Evolutionary conservation across 1,140 invertebrate species (phyloP).

Genomic region (Samia ricini): DNA sequence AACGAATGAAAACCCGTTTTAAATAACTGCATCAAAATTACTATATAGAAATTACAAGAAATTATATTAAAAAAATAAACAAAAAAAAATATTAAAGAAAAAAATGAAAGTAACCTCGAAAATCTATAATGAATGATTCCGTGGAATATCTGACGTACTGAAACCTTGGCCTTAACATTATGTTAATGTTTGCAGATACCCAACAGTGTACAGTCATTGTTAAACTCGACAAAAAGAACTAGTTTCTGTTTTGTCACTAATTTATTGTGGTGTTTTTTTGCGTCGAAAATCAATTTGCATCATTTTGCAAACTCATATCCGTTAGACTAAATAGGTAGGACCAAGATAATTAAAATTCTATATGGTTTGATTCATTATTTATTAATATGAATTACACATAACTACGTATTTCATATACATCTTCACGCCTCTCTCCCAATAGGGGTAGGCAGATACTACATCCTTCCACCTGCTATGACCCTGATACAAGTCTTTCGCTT

Average conservation of each 20-base stretch:
- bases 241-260: background rate
- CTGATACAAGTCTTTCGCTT: too few relatives aligned
- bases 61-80: background rate
- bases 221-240: constrained; percentile 13
- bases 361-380: too few relatives aligned
- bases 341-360: too few relatives aligned
- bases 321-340: too few relatives aligned
- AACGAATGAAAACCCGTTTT: too few relatives aligned
- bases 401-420: too few relatives aligned
- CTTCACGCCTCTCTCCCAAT: too few relatives aligned
- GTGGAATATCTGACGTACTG: constrained; percentile 9
- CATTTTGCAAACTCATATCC: background rate
- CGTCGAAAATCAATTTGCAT: background rate
- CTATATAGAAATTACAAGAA: background rate
- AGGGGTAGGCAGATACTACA: too few relatives aligned
- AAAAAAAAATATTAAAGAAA: background rate
- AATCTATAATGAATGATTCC: constrained; percentile 4
- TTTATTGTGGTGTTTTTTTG: background rate
- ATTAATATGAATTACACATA: too few relatives aligned
- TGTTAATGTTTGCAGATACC: constrained; percentile 37
- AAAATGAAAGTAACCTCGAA: background rate
- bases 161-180: constrained; percentile 64
- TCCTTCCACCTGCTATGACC: too few relatives aligned
- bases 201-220: constrained; percentile 20
- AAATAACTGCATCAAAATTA: too few relatives aligned